phyloP scores from a whole-genome alignment of 1,140 invertebrate genomes.

The Heliconius eleuchia region DNA sequence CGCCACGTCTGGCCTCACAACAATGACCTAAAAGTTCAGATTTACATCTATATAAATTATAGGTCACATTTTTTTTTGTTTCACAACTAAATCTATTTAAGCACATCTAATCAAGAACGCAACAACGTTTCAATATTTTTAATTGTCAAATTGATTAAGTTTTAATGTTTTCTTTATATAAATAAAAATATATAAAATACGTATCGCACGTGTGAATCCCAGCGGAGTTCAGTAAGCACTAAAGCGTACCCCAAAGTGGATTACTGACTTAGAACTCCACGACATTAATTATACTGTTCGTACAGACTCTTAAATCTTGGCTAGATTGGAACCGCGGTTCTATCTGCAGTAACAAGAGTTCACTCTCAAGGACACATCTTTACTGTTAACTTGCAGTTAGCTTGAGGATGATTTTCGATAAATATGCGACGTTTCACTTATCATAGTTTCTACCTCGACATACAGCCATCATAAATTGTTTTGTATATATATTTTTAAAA shows the following conservation, averaged over 20 bases:
- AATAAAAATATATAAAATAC: neutral
- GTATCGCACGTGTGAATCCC: neutral
- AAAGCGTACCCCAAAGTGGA: neutral
- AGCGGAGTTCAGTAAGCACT: neutral
- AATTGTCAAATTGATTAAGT: neutral
- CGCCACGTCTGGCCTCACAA: too few relatives aligned
- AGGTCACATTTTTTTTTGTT: too few relatives aligned
- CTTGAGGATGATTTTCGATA: neutral
- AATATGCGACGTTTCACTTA: neutral
- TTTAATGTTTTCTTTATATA: neutral
- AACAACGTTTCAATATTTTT: neutral
- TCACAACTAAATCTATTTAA: too few relatives aligned
- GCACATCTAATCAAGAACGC: too few relatives aligned
- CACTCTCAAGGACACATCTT: neutral
- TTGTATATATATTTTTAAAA: too few relatives aligned
- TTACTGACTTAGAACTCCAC: neutral
- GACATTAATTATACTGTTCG: constrained; percentile 9
- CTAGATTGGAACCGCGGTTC: neutral
- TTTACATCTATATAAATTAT: too few relatives aligned
- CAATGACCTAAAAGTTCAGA: too few relatives aligned
- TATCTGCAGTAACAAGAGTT: neutral
- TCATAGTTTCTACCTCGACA: neutral
- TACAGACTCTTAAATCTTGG: neutral
- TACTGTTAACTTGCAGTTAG: neutral
- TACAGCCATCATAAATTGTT: neutral